Conservation (phyloP, 2,797 vertebrate genomes). For the Parauchenoglanis ngamensis region DNA sequence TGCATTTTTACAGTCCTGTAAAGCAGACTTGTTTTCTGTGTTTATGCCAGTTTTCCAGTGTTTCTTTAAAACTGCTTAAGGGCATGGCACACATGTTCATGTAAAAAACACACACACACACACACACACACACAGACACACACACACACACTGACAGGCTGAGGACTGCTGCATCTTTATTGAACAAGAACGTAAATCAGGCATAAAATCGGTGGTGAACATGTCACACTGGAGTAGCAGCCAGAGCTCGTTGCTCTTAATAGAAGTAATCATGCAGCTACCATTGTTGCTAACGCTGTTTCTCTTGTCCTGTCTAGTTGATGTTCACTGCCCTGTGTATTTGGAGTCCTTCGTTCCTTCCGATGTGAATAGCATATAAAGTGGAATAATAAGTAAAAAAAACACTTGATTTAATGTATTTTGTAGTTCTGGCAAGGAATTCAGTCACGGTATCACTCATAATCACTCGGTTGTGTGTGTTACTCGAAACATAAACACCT, state of each 20-base stretch:
- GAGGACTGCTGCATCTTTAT: slow-evolving; percentile 12
- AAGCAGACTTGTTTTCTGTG: slow-evolving; percentile 43
- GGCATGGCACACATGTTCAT: slow-evolving; percentile 32
- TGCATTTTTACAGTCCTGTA: slow-evolving; percentile 45
- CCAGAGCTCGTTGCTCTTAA: too few species aligned
- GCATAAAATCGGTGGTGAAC: slow-evolving; percentile 40
- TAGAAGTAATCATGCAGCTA: too few species aligned
- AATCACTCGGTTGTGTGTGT: neutral
- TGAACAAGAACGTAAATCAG: slow-evolving; percentile 48
- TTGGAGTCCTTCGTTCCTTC: neutral
- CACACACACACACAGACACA: slow-evolving; percentile 39
- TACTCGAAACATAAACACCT: neutral
- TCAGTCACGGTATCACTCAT: neutral
- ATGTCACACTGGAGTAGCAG: slow-evolving; percentile 14
- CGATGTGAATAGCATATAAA: too few species aligned
- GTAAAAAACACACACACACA: slow-evolving; percentile 41
- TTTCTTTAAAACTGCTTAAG: slow-evolving; percentile 21
- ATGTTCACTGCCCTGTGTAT: neutral
- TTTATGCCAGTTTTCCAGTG: slow-evolving; percentile 46
- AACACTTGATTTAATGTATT: neutral
- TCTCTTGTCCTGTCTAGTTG: neutral
- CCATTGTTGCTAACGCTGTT: neutral
- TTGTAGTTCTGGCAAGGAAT: neutral
- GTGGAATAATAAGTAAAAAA: neutral
- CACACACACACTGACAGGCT: slow-evolving; percentile 10